Evolutionary conservation across 2,797 vertebrate genomes (phyloP), one percentile per base, ranked within the genome.

Genomic region (Hoplostethus mediterraneus): DNA sequence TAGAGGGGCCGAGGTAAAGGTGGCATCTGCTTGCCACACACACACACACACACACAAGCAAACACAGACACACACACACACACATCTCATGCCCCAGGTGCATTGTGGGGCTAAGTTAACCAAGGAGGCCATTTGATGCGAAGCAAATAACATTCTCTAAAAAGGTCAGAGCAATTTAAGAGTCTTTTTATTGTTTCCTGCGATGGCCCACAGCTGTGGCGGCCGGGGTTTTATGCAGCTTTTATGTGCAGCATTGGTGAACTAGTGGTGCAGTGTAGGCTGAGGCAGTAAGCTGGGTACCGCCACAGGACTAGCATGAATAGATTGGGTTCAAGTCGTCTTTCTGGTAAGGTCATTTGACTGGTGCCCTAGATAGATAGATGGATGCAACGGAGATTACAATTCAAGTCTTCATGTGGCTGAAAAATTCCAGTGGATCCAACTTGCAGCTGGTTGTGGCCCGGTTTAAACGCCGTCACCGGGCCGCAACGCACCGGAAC

Each of bases 141-240:
- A 71, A 81, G 79, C 85, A 86, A 88, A 90, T 90, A 90, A 84
- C 77, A 58, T 85, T 92, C 79, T 85, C 71, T 78, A 77, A 88
- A 91, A 93, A 92, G 91, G 91, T 94, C 89, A 92, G 77, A 92
- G 89, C 87, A 85, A 92, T 93, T 92, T 83, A 83, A 79, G 85
- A 89, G 80, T 86, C 65, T 83, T 83, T 92, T 92, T 91, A 92
- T 89, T 83, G 89, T 88, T 89, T 87, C 77, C 75, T 80, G 77
- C 82, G 88, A 81, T 80, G 88, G 85, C 73, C 75, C 64, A 67
- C 89, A 87, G 81, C 81, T 87, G 86, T 59, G 60, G 67, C 59
- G 62, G 51, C 13, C 30, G 44, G 65, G 53, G 52, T 77, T 52
- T 81, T 71, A 74, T 77, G 79, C 53, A 71, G 65, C 51, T 67